Evolutionary conservation across 1,140 invertebrate species (phyloP).

Genomic region (Drosophila trapezifrons): DNA sequence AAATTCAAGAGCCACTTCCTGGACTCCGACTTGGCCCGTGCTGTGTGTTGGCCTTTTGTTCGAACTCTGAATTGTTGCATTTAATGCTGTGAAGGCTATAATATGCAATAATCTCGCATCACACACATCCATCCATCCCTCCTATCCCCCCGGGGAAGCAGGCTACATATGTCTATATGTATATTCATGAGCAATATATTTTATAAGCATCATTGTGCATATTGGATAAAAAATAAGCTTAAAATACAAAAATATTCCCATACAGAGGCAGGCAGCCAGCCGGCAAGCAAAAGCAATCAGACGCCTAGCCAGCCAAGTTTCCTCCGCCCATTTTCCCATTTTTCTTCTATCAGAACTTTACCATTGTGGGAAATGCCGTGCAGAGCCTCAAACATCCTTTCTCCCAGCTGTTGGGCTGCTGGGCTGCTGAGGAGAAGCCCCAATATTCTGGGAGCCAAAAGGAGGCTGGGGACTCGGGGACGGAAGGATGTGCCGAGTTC

Average conservation of each 20-base stretch:
- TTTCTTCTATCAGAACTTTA: constrained; percentile 47
- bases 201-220: constrained; percentile 82
- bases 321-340: constrained; percentile 8
- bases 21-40: background rate
- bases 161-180: constrained; percentile 67
- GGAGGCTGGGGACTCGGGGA: constrained; percentile 2
- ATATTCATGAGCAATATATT: constrained; percentile 80
- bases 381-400: constrained; percentile 72
- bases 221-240: constrained; percentile 82
- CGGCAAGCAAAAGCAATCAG: constrained; percentile 69
- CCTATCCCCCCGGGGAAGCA: constrained; percentile 5
- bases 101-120: constrained; percentile 77
- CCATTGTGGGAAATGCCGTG: constrained; percentile 72
- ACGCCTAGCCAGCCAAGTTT: constrained; percentile 59
- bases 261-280: constrained; percentile 34
- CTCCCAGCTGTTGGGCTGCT: no score
- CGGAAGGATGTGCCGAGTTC: constrained; percentile 43
- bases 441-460: constrained; percentile 18
- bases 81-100: constrained; percentile 67
- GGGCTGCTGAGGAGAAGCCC: constrained; percentile 12
- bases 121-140: constrained; percentile 10
- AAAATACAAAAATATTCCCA: constrained; percentile 78
- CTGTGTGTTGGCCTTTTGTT: constrained; percentile 48
- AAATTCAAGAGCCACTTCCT: constrained; percentile 60
- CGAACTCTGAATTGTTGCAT: constrained; percentile 57